Conservation (phyloP, 2,888 invertebrate species). For the Conomelus anceps region DNA sequence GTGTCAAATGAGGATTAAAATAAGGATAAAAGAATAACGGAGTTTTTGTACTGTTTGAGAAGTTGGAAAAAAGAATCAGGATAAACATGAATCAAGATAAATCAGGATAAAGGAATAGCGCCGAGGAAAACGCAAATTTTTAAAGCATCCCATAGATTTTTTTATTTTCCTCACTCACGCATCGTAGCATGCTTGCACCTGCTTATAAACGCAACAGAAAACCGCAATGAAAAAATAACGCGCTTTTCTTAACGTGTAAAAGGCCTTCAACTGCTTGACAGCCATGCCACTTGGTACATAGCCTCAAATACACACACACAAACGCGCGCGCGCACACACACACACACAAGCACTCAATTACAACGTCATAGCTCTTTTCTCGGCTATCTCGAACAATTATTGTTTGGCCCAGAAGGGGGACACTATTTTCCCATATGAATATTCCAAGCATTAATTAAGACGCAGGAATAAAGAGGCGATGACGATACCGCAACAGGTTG, state of each 20-base stretch:
- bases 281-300: not conserved
- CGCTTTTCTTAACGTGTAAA: not conserved
- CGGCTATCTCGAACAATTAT: not conserved
- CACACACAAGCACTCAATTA: not conserved
- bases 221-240: not conserved
- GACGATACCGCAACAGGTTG: not conserved
- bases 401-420: not conserved
- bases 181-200: not conserved
- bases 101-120: not conserved
- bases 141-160: not conserved
- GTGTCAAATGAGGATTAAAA: too few species aligned
- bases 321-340: not conserved
- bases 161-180: not conserved
- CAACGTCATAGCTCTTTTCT: not conserved
- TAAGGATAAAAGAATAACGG: too few species aligned
- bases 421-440: not conserved
- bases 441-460: not conserved
- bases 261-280: not conserved
- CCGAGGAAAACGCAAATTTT: not conserved
- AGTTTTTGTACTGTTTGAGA: not conserved
- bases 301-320: not conserved
- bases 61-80: not conserved
- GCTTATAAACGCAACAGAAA: not conserved
- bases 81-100: too few species aligned
- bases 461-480: not conserved